These are phyloP conservation scores for Thalassaphorura encarpata DNA, from an alignment of 1,140 invertebrate species.

Conservation along the genomic window DNA sequence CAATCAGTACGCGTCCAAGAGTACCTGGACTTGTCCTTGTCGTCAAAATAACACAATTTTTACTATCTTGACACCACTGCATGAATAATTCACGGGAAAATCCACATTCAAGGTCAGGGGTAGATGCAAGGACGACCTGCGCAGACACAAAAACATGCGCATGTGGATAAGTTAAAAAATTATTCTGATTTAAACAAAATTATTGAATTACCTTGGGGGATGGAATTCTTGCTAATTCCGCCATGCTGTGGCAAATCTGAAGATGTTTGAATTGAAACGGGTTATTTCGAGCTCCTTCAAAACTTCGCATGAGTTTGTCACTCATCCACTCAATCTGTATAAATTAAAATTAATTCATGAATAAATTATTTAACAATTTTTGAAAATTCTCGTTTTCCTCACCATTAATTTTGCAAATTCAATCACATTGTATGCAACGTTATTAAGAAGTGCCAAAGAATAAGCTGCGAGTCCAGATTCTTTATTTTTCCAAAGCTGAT, in stretches of 20 bases:
- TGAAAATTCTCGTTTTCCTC: constrained; percentile 5
- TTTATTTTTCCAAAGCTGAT: constrained; percentile 92
- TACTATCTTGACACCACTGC: constrained; percentile 81
- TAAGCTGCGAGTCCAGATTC: constrained; percentile 92
- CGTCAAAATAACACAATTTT: constrained; percentile 94
- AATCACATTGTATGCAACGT: constrained; percentile 96
- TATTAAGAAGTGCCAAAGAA: constrained; percentile 86
- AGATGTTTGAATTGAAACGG: constrained; percentile 89
- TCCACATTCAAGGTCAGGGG: constrained; percentile 90
- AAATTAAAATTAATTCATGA: too few relatives aligned
- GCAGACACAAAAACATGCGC: constrained; percentile 22
- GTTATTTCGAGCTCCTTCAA: constrained; percentile 94
- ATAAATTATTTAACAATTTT: constrained; percentile 1
- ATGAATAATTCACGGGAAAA: constrained; percentile 93
- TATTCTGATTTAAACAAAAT: background rate
- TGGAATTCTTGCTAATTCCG: constrained; percentile 75
- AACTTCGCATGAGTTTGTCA: constrained; percentile 92
- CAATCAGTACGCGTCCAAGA: constrained; percentile 73
- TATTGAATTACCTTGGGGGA: constrained; percentile 67
- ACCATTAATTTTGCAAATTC: constrained; percentile 95
- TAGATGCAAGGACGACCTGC: constrained; percentile 89
- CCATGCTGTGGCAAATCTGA: constrained; percentile 85
- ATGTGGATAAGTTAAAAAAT: background rate
- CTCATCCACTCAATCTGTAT: constrained; percentile 99
- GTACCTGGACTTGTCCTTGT: constrained; percentile 70